These are phyloP conservation scores for Bombus breviceps DNA, from an alignment of 1,140 invertebrate species.

Conservation along the genomic window DNA sequence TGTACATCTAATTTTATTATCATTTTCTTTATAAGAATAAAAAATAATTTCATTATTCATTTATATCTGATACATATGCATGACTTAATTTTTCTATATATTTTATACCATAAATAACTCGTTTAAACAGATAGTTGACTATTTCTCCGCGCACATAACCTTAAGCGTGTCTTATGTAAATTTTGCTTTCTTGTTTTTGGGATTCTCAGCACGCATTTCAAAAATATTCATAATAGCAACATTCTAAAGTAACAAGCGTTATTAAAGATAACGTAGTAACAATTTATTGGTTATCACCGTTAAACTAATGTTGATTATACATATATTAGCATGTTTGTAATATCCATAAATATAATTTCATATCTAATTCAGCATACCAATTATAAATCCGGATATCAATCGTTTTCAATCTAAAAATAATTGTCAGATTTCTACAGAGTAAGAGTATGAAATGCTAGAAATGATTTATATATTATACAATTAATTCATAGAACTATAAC, in stretches of 20 bases:
- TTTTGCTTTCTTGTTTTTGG: not conserved
- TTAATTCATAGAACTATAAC: slow-evolving; percentile 34
- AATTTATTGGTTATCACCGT: slow-evolving; percentile 55
- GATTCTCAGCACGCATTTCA: too few relatives aligned
- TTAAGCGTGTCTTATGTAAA: not conserved
- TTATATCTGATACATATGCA: not conserved
- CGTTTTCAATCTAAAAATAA: not conserved
- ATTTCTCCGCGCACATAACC: slow-evolving; percentile 2
- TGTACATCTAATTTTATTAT: not conserved
- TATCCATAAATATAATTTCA: slow-evolving; percentile 14
- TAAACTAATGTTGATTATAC: slow-evolving; percentile 40
- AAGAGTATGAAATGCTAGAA: not conserved
- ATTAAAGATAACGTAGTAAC: slow-evolving; percentile 46
- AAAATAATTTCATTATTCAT: not conserved
- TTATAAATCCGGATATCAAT: not conserved
- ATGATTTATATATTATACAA: slow-evolving; percentile 24
- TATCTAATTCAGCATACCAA: not conserved
- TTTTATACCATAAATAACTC: too few relatives aligned
- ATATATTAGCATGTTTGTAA: slow-evolving; percentile 7
- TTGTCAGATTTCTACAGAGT: not conserved
- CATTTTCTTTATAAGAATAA: not conserved
- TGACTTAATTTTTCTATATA: not conserved
- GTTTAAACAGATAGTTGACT: slow-evolving; percentile 1
- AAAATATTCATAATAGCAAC: not conserved
- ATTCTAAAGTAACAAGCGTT: not conserved